These are phyloP conservation scores for Meiosimyza decipiens DNA, from an alignment of 2,888 invertebrate species.

Conservation along the genomic window DNA sequence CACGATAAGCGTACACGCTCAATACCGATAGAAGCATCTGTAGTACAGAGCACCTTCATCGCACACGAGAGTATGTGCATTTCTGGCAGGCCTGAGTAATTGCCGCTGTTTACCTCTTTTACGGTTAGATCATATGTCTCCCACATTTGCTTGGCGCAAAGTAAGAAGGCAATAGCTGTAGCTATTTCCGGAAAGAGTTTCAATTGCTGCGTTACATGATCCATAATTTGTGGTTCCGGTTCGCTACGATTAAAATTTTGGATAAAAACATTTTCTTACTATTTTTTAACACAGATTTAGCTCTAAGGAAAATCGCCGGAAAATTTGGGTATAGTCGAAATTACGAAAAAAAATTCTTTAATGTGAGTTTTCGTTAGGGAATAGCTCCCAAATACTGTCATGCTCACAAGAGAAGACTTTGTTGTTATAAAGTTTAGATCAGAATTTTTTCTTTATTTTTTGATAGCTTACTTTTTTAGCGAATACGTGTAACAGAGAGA, in stretches of 20 bases:
- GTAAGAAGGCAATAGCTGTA: conserved; percentile 78
- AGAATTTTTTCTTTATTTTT: no score
- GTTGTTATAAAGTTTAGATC: no score
- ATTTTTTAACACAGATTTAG: no score
- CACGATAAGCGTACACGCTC: conserved; percentile 90
- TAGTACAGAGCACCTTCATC: conserved; percentile 84
- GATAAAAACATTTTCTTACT: neutral
- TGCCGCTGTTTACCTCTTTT: conserved; percentile 79
- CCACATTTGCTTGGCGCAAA: conserved; percentile 77
- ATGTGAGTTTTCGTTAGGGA: no score
- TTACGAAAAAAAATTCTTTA: no score
- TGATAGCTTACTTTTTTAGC: no score
- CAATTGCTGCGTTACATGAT: conserved; percentile 92
- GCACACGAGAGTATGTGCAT: conserved; percentile 87
- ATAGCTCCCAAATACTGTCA: no score
- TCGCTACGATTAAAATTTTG: conserved; percentile 68
- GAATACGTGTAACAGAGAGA: no score
- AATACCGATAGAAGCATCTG: conserved; percentile 77
- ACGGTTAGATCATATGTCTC: conserved; percentile 79
- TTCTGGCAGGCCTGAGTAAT: conserved; percentile 83
- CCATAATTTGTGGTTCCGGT: conserved; percentile 87
- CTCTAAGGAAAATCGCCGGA: no score
- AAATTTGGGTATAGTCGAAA: no score
- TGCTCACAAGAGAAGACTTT: no score
- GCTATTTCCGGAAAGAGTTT: conserved; percentile 87